Conservation (phyloP, 1,140 invertebrate genomes). For the Cydia amplana region DNA sequence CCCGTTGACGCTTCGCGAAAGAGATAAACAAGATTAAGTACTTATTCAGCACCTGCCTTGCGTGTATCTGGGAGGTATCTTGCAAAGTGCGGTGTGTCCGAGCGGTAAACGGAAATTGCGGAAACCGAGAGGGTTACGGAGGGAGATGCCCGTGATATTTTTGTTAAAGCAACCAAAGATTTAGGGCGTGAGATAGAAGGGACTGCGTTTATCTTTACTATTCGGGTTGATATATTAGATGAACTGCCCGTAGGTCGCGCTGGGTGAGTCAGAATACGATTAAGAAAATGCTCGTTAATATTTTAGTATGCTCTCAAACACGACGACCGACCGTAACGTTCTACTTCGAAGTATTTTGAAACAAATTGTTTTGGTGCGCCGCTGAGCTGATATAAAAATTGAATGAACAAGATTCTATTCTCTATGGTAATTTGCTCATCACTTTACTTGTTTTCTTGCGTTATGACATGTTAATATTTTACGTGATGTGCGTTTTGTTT, state of each 20-base stretch:
- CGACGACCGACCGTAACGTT: not conserved
- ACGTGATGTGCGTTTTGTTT: conserved; percentile 26
- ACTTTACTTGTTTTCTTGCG: not conserved
- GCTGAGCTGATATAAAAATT: conserved; percentile 37
- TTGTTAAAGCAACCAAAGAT: conserved; percentile 57
- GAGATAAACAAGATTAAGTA: conserved; percentile 61
- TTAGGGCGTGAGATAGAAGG: conserved; percentile 54
- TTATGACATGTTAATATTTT: conserved; percentile 16
- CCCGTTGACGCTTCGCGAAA: conserved; percentile 40
- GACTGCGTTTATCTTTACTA: conserved; percentile 47
- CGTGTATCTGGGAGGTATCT: conserved; percentile 42
- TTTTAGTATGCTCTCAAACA: conserved; percentile 27
- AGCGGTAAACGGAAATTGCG: conserved; percentile 54
- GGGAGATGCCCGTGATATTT: conserved; percentile 56
- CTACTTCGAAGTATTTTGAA: conserved; percentile 2
- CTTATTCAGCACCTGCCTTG: conserved; percentile 46
- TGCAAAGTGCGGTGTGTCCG: conserved; percentile 38
- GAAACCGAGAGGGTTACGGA: conserved; percentile 52
- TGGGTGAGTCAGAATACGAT: not conserved
- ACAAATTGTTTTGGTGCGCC: conserved; percentile 9
- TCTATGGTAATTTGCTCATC: conserved; percentile 2
- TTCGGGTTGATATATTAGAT: conserved; percentile 34
- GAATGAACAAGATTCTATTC: not conserved
- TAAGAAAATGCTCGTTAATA: conserved; percentile 3
- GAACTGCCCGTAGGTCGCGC: conserved; percentile 4